Evolutionary conservation across 2,797 vertebrate species (phyloP).

Genomic region (Mormyrus proboscirostris): DNA sequence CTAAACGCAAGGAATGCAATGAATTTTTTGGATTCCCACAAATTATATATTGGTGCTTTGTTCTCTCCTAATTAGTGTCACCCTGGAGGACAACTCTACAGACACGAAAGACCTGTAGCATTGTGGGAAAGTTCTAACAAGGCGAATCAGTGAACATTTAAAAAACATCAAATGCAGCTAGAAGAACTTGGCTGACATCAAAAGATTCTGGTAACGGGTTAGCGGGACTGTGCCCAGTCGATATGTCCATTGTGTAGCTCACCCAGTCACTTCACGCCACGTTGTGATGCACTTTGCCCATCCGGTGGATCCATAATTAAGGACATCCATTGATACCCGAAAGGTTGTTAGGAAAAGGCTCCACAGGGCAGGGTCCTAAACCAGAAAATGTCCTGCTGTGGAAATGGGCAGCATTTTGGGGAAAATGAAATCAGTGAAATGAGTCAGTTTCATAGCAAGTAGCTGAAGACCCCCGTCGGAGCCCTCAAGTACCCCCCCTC

Average conservation of each 20-base stretch:
- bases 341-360: neutral
- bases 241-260: neutral
- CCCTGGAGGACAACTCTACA: neutral
- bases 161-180: neutral
- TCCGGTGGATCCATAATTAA: neutral
- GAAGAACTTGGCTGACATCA: neutral
- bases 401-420: neutral
- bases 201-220: neutral
- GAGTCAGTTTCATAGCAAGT: neutral
- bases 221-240: neutral
- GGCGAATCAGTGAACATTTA: neutral
- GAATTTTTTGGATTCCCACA: neutral
- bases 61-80: neutral
- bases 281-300: neutral
- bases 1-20: neutral
- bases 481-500: neutral
- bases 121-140: neutral
- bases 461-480: neutral
- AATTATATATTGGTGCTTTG: neutral
- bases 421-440: neutral
- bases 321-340: neutral
- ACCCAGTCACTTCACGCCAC: neutral
- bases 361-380: neutral
- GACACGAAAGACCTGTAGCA: neutral
- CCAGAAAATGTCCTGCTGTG: neutral